These are phyloP conservation scores for Pomacea maculata DNA, from an alignment of 1,140 invertebrate species.

Conservation along the genomic window DNA sequence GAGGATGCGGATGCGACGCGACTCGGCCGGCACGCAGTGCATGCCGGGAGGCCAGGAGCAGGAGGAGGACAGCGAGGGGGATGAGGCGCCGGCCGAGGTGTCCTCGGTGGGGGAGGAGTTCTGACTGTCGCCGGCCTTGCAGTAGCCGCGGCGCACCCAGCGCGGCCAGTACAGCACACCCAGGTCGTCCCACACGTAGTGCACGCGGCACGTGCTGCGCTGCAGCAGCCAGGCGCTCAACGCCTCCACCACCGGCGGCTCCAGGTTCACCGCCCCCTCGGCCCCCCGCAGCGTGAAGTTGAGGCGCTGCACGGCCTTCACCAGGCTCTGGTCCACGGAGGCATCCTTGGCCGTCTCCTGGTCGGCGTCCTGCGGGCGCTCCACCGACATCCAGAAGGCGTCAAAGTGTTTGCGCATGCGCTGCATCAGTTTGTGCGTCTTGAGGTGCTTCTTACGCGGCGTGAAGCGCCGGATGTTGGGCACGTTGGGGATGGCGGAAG, in stretches of 20 bases:
- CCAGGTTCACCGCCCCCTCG: neutral
- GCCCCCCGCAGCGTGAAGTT: conserved; percentile 10
- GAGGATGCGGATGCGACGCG: conserved; percentile 61
- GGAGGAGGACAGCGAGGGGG: conserved; percentile 59
- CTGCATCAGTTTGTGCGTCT: conserved; percentile 28
- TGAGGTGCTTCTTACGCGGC: conserved; percentile 26
- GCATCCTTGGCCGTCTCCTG: neutral
- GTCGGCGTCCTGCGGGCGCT: conserved; percentile 21
- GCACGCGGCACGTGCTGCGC: conserved; percentile 69
- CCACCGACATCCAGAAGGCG: conserved; percentile 33
- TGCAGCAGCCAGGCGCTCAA: conserved; percentile 68
- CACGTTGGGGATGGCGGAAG: conserved; percentile 18
- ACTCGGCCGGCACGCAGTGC: conserved; percentile 61
- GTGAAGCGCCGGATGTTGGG: conserved; percentile 24
- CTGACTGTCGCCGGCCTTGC: conserved; percentile 48
- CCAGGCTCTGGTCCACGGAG: conserved; percentile 9
- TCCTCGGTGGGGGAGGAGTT: conserved; percentile 62
- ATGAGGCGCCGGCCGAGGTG: conserved; percentile 57
- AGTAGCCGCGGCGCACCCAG: conserved; percentile 69
- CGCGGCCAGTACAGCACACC: conserved; percentile 71
- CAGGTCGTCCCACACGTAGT: conserved; percentile 69
- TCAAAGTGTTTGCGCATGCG: conserved; percentile 29
- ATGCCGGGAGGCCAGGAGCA: conserved; percentile 71
- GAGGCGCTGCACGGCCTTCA: conserved; percentile 11
- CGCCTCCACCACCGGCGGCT: conserved; percentile 17